Evolutionary conservation across 2,888 invertebrate genomes (phyloP), one percentile per base, ranked within the genome.

Genomic region (Drosophila yooni): DNA sequence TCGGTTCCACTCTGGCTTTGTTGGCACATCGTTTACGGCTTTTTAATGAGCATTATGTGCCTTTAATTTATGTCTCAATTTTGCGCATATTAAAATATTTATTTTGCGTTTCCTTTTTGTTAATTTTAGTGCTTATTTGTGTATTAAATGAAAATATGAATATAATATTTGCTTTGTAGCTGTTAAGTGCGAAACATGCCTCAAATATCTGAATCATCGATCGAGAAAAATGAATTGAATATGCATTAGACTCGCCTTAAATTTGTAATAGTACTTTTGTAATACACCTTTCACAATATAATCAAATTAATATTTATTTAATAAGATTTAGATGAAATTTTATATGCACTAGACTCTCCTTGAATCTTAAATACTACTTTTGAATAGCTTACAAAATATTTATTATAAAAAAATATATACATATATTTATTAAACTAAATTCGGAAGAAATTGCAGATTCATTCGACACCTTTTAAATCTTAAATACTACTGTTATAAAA

Each of bases 51-150:
- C 75, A 88, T 89, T 91, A 88, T 91, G 86, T 76, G 81, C 66
- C 65, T 90, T 89, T 91, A 90, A 89, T 91, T 89, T 88, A 86
- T 90, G 86, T 79, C 79, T 80, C 80, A 89, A 89, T 89, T 91
- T 81, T 74, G 74, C 76, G 83, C 74, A 78, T 78, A 85, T 89
- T 83, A 84, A 91, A 82, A 84, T 87, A 67, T 74, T 80, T 76
- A 73, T 79, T 82, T 76, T 72, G 59, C 58, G 51, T 40, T 57
- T 60, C 29, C 34, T 60, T 68, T 18, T 34, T 40, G 33, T 27
- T 15, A 48, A 51, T 64, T 43, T 36, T 27, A 33, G 15, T 48
- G 59, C 25, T 53, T 27, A n/a, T 38, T 66, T 53, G 5, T 13
- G 25, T n/a, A 46, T n/a, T 27, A 18, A 25, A 18, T 21, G 18